Base-by-base conservation (phyloP, 2,888 invertebrate genomes). In the Steromphala cineraria region DNA sequence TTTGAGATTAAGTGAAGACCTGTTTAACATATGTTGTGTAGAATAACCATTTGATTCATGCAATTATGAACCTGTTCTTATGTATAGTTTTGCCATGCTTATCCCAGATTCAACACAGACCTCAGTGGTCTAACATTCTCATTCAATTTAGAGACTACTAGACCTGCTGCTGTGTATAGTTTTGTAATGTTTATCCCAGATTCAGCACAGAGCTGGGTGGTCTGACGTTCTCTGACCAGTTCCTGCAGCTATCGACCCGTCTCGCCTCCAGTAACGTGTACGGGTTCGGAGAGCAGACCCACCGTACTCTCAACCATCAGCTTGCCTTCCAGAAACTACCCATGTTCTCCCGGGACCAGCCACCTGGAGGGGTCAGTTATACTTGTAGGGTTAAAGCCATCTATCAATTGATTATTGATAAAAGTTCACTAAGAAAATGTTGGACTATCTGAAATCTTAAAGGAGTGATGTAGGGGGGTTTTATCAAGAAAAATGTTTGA, bases 231-330 rank as follows among this genome's bases (percentile, higher is more conserved):
- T 89, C 93, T 2, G 92, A 94, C 84, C 93, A 94, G 88, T 94
- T 92, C 82, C 88, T 94, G 0, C 94, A 94, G 85, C 86, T 94
- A 0, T 89, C 92, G 2, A 92, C 92, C 13, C 85, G 86, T 55
- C 85, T 94, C 3, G 92, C 93, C 3, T 91, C 92, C 0, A 81
- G 82, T 13, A 90, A 94, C 85, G 84, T 92, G 19, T 94, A 93
- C 86, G 94, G 94, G 2, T 90, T 94, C 81, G 94, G 94, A 8
- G 94, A 94, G 86, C 92, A 94, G 84, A 88, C 89, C 2, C 94
- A 94, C 82, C 80, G 79, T 0, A 84, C 88, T 3, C 91, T 94
- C 81, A 85, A 87, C 52, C 94, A 94, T 82, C 87, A 90, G 80
- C 86, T 94, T 75, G 88, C 91, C 74, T 91, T 89, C 81, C 85